These are phyloP conservation scores for Flabesymbios commensalis DNA, from an alignment of 2,888 invertebrate species.

Conservation along the genomic window DNA sequence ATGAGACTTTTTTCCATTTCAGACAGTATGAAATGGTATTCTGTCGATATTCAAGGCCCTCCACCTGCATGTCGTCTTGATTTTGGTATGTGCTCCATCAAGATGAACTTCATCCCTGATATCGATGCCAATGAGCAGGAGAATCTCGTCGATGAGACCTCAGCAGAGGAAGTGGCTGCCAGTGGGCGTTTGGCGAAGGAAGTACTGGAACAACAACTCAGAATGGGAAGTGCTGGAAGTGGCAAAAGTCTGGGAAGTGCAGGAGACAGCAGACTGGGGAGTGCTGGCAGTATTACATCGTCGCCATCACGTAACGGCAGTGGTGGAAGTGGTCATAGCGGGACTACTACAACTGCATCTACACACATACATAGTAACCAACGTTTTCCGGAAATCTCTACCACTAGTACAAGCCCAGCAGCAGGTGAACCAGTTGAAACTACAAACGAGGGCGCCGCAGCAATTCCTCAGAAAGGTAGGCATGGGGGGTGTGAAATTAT, in stretches of 20 bases:
- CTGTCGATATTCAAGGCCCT: constrained; percentile 50
- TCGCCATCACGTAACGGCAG: neutral
- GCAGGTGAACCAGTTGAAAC: too few species aligned
- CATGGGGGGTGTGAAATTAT: too few species aligned
- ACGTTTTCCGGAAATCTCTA: too few species aligned
- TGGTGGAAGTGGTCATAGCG: too few species aligned
- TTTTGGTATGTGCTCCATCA: constrained; percentile 53
- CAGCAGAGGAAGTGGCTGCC: constrained; percentile 42
- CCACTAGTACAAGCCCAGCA: too few species aligned
- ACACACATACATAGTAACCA: too few species aligned
- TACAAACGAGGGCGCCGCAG: too few species aligned
- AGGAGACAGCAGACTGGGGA: constrained; percentile 5
- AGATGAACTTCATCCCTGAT: constrained; percentile 32
- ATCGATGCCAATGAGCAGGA: neutral
- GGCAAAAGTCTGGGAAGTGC: constrained; percentile 9
- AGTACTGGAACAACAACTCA: constrained; percentile 46
- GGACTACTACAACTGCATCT: too few species aligned
- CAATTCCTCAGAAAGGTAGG: too few species aligned
- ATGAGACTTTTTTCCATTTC: constrained; percentile 4
- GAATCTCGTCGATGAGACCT: constrained; percentile 23
- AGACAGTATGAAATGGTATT: constrained; percentile 50
- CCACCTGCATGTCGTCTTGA: constrained; percentile 56
- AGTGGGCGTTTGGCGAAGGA: constrained; percentile 43
- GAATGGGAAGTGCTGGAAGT: constrained; percentile 24
- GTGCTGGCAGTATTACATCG: constrained; percentile 7